These are phyloP conservation scores for Leistus spinibarbis DNA, from an alignment of 2,888 invertebrate species.

Conservation along the genomic window DNA sequence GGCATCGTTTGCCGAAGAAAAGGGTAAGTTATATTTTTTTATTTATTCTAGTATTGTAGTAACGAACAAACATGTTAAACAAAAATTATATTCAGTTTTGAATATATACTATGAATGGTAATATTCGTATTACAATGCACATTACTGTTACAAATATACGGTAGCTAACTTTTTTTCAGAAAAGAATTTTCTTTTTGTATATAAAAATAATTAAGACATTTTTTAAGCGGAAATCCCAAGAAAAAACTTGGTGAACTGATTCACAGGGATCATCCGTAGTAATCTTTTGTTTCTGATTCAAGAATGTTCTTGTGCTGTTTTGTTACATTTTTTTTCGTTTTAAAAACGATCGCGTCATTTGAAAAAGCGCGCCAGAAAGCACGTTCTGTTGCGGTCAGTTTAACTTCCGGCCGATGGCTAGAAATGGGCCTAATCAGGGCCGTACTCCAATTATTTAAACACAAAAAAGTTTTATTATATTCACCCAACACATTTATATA, in stretches of 20 bases:
- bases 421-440: slow-evolving; percentile 19
- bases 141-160: background rate
- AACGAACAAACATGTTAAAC: background rate
- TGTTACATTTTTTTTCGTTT: slow-evolving; percentile 5
- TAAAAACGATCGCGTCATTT: slow-evolving; percentile 30
- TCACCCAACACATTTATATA: background rate
- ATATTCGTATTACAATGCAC: background rate
- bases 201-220: background rate
- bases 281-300: slow-evolving; percentile 24
- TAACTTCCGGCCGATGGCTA: slow-evolving; percentile 41
- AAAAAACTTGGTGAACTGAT: slow-evolving; percentile 25
- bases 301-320: slow-evolving; percentile 11
- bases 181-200: too few species aligned
- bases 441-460: background rate
- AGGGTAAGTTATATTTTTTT: slow-evolving; percentile 61
- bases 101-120: background rate
- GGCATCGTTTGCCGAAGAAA: slow-evolving; percentile 68
- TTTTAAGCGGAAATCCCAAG: slow-evolving; percentile 18
- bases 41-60: background rate
- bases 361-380: slow-evolving; percentile 41
- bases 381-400: slow-evolving; percentile 41
- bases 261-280: slow-evolving; percentile 16
- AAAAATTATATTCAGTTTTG: too few species aligned
- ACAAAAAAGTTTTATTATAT: background rate
- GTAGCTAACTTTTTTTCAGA: background rate